phyloP scores from a whole-genome alignment of 64 coral and sea anemone species.

The Anthopleura sola region DNA sequence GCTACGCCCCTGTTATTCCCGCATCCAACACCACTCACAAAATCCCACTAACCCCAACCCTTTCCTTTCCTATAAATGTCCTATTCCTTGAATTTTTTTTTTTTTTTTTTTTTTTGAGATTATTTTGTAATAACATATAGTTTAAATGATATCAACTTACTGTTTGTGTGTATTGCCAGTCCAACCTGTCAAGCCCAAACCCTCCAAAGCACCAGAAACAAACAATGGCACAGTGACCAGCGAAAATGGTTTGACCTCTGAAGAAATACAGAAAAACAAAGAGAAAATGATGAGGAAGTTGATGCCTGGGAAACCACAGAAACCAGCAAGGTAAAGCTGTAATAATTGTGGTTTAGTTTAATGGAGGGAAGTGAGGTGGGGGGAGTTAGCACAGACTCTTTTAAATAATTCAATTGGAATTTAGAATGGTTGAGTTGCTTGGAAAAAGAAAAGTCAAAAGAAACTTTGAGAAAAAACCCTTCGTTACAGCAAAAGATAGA shows the following conservation, averaged over 20 bases:
- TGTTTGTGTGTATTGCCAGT: background rate
- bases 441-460: too few relatives aligned
- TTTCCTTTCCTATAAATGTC: too few relatives aligned
- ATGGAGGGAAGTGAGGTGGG: background rate
- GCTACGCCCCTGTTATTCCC: too few relatives aligned
- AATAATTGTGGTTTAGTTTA: background rate
- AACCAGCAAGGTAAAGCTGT: conserved; percentile 17
- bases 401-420: too few relatives aligned
- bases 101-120: too few relatives aligned
- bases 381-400: background rate
- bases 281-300: conserved; percentile 74
- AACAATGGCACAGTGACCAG: conserved; percentile 14
- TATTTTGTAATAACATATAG: too few relatives aligned
- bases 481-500: too few relatives aligned
- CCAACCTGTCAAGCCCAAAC: conserved; percentile 16
- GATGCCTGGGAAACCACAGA: conserved; percentile 49
- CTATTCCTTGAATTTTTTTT: too few relatives aligned
- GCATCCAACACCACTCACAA: too few relatives aligned
- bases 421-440: too few relatives aligned
- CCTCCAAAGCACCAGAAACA: conserved; percentile 29
- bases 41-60: too few relatives aligned
- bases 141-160: background rate
- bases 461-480: too few relatives aligned
- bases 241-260: conserved; percentile 17
- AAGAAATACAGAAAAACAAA: conserved; percentile 75